Base-by-base conservation (phyloP, 1,140 invertebrate species). In the Orchesella cincta region DNA sequence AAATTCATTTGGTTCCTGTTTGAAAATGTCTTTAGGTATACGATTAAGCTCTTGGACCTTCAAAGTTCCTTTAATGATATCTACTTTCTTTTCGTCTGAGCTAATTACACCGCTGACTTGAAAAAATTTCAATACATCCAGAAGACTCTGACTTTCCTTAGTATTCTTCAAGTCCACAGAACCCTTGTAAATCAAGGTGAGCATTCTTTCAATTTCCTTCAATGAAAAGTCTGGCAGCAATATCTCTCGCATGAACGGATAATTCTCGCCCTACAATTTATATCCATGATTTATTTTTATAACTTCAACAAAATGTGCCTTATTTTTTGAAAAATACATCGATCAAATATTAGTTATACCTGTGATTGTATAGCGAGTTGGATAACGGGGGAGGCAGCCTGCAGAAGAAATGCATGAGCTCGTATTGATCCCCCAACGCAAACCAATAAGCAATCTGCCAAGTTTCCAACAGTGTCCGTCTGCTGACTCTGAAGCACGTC, bases 1-100 rank as follows among this genome's bases (percentile, higher is more conserved):
- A n/a, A n/a, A n/a, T n/a, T n/a, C n/a, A n/a, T n/a, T 46, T 46
- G 18, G 23, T 3, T 67, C 62, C 29, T 5, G 12, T 31, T 67
- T 67, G 31, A 67, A 31, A 33, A 67, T 67, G 28, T 67, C 62
- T n/a, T 67, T 26, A 12, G 62, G 62, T 12, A 67, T 67, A 3
- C 62, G 62, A 29, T 67, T 33, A 12, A n/a, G 14, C n/a, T 67
- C 62, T 29, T 67, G 28, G 26, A 67, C n/a, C 31, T 67, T 67
- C 62, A 67, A 67, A 33, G 62, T 3, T 26, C 62, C 62, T n/a
- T 29, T 29, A 8, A 67, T 31, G 2, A 1, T 3, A 2, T 67
- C 28, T 12, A 16, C 5, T 46, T 46, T 46, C 23, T 29, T 31
- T 12, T 67, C 31, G 1, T 5, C 12, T 2, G 26, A 14, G 28